A percentile compares a stretch with the other conserved stretches of the same genome.
These are phyloP conservation scores for Aethina tumida DNA, from an alignment of 1,140 invertebrate genomes.

Conservation along the genomic window DNA sequence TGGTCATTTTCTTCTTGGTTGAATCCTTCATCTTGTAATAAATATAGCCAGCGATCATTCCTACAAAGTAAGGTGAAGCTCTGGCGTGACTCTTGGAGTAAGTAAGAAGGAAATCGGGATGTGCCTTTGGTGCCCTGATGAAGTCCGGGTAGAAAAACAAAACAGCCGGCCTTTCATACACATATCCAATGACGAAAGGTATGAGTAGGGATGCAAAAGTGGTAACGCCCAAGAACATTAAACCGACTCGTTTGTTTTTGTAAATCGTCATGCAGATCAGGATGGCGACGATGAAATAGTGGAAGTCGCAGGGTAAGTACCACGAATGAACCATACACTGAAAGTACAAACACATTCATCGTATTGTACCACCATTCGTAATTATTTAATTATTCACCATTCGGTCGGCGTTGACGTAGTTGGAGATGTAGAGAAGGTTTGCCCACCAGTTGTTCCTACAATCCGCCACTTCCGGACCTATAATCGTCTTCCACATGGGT, in stretches of 20 bases:
- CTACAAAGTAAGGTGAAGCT: constrained; percentile 41
- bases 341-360: constrained; percentile 28
- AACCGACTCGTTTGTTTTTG: constrained; percentile 26
- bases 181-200: constrained; percentile 39
- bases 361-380: no score
- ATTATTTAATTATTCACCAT: no score
- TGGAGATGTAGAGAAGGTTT: constrained; percentile 49
- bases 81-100: constrained; percentile 47
- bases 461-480: constrained; percentile 23
- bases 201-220: constrained; percentile 20
- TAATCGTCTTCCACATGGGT: constrained; percentile 29
- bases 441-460: constrained; percentile 37
- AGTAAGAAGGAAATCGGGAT: constrained; percentile 37
- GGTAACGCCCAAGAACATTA: constrained; percentile 11
- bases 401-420: constrained; percentile 38
- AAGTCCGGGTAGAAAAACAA: constrained; percentile 44
- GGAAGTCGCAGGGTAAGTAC: constrained; percentile 70
- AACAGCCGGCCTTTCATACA: constrained; percentile 36
- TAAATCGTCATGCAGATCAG: constrained; percentile 44
- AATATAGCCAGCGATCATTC: constrained; percentile 41
- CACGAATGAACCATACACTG: constrained; percentile 63
- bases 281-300: constrained; percentile 55
- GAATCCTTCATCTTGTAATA: constrained; percentile 31
- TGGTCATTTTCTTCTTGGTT: constrained; percentile 3
- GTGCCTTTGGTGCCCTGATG: constrained; percentile 35